These are phyloP conservation scores for Mormoops blainvillei DNA, from an alignment of 2,113 vertebrate species.

Conservation along the genomic window DNA sequence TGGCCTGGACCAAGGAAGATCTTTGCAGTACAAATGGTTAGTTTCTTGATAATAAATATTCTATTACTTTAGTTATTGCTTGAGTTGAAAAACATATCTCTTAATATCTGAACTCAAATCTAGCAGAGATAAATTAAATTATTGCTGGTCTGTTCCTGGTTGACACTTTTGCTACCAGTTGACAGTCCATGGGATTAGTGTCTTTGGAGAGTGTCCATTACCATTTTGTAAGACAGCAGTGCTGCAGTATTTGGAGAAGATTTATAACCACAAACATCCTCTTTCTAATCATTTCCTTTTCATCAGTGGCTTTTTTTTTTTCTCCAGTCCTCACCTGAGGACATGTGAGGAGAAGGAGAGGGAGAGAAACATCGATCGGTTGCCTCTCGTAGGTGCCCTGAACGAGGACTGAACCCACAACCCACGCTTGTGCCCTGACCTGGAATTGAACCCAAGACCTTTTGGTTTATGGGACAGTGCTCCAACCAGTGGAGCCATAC, in stretches of 20 bases:
- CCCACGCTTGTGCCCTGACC: too few relatives aligned
- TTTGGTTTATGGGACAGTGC: too few relatives aligned
- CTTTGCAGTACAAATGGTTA: conserved; percentile 81
- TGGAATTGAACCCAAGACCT: too few relatives aligned
- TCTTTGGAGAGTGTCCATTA: not conserved
- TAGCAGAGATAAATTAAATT: not conserved
- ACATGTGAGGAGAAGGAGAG: too few relatives aligned
- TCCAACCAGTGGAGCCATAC: too few relatives aligned
- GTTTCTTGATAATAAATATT: conserved; percentile 57
- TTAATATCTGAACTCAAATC: not conserved
- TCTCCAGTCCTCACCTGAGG: too few relatives aligned
- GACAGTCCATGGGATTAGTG: not conserved
- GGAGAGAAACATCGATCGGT: too few relatives aligned
- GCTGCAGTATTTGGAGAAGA: not conserved
- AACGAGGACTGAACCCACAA: too few relatives aligned
- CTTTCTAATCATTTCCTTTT: not conserved
- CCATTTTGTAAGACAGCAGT: not conserved
- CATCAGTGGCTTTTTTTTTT: not conserved
- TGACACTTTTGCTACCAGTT: not conserved
- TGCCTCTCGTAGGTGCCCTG: too few relatives aligned
- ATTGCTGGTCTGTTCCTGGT: not conserved
- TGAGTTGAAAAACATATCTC: not conserved
- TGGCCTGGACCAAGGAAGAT: conserved; percentile 84
- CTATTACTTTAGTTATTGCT: not conserved
- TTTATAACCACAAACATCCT: not conserved